Evolutionary conservation across 2,888 invertebrate species (phyloP).

Genomic region (Entomobrya proxima): DNA sequence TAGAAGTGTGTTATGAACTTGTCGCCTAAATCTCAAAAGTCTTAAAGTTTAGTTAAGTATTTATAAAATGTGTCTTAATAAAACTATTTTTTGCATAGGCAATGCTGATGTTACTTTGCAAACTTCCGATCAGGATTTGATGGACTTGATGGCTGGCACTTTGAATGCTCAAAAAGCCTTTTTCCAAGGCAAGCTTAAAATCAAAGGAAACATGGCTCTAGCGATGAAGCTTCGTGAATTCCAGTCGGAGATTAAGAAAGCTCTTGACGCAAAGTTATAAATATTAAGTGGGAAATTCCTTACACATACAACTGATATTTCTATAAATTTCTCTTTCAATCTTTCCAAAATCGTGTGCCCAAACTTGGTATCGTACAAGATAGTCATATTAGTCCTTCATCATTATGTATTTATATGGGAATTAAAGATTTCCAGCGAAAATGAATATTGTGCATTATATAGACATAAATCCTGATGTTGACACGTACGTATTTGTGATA

Average conservation of each 20-base stretch:
- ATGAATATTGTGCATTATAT: no score
- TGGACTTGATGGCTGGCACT: conserved; percentile 91
- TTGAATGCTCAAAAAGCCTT: conserved; percentile 97
- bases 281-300: neutral
- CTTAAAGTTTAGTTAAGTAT: no score
- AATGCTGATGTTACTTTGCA: conserved; percentile 94
- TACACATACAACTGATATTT: neutral
- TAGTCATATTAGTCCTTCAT: no score
- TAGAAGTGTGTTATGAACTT: no score
- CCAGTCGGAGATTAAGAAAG: conserved; percentile 79
- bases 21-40: no score
- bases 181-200: conserved; percentile 90
- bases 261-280: conserved; percentile 75
- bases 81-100: no score
- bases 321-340: neutral
- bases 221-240: conserved; percentile 95
- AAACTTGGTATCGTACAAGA: neutral
- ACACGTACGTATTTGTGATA: no score
- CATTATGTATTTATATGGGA: no score
- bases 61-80: no score
- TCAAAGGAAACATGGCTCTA: conserved; percentile 95
- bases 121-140: conserved; percentile 91
- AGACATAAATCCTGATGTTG: no score
- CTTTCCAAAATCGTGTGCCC: neutral
- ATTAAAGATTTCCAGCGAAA: no score